Evolutionary conservation across 2,888 invertebrate species (phyloP).

Genomic region (Lasioglossum figueresi): DNA sequence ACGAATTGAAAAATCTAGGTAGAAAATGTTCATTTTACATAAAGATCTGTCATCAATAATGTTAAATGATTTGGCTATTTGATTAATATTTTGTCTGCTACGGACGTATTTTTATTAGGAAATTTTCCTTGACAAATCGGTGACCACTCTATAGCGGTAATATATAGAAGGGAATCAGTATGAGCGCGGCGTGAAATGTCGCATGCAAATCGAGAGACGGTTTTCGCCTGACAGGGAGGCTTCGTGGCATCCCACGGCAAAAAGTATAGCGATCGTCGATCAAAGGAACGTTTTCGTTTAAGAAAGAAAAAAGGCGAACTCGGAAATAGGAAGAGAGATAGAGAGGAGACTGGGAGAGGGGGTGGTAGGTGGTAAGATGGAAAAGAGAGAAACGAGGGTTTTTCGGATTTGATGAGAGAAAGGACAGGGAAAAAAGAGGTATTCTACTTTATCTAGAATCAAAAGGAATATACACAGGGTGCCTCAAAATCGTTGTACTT

Average conservation of each 20-base stretch:
- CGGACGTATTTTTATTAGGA: not conserved
- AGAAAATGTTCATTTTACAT: too few species aligned
- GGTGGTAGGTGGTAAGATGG: not conserved
- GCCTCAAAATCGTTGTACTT: not conserved
- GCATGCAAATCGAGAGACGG: not conserved
- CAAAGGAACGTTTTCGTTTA: not conserved
- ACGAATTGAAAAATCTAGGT: too few species aligned
- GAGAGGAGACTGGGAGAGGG: not conserved
- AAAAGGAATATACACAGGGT: not conserved
- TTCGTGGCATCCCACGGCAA: not conserved
- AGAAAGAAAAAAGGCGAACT: not conserved
- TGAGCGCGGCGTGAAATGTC: not conserved
- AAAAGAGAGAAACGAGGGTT: not conserved
- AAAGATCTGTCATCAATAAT: too few species aligned
- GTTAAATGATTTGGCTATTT: not conserved
- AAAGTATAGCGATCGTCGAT: constrained; percentile 20
- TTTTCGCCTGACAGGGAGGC: not conserved
- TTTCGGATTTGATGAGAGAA: not conserved
- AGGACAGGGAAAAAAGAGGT: not conserved
- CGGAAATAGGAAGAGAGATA: not conserved
- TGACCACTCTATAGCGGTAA: not conserved
- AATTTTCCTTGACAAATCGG: not conserved
- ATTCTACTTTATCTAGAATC: constrained; percentile 26
- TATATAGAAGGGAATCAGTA: not conserved
- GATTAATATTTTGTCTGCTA: not conserved